Base-by-base conservation (phyloP, 2,113 vertebrate species). In the Gallinago paraguaiae region DNA sequence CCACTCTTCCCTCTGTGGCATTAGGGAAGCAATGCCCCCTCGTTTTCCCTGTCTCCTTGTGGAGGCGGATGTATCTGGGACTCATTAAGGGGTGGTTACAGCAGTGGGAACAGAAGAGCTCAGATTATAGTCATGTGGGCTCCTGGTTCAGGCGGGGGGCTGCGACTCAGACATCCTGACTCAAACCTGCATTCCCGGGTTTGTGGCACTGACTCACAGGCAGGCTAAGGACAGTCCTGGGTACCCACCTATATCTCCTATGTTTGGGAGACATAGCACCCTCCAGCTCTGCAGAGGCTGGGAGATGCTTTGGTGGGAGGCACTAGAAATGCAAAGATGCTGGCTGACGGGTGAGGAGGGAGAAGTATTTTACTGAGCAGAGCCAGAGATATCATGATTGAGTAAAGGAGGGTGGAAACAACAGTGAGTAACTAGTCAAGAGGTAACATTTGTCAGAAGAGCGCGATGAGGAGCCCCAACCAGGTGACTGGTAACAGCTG, bases 1-100 rank as follows among this genome's bases (percentile, higher is more conserved):
- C 75, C 82, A 76, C 82, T 54, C 48, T 64, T 92, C 51, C 83
- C 43, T 92, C 82, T 82, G 5, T 25, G 37, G 88, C 35, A 70
- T 77, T 51, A 68, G 86, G 56, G 53, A 31, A 56, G 31, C 41
- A 86, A 70, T 81, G 56, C 92, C 90, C 77, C 84, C 89, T 86
- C 59, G 5, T 70, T 76, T 64, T 79, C 53, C 77, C 37, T 27
- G 45, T 80, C 39, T 91, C 57, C 51, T 48, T 65, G 76, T 41
- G 67, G 86, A 65, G 82, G 35, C 70, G 74, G 84, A 65, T 76
- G 76, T 91, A 79, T 96, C 94, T 61, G 56, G 43, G 92, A 70
- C 75, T 96, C 81, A 92, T 97, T 82, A 97, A 64, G 53, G 48
- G 31, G 25, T 81, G 57, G 57, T 54, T 91, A 63, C 51, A 46